phyloP scores from a whole-genome alignment of 2,888 invertebrate genomes.

The Morinoia aosen region DNA sequence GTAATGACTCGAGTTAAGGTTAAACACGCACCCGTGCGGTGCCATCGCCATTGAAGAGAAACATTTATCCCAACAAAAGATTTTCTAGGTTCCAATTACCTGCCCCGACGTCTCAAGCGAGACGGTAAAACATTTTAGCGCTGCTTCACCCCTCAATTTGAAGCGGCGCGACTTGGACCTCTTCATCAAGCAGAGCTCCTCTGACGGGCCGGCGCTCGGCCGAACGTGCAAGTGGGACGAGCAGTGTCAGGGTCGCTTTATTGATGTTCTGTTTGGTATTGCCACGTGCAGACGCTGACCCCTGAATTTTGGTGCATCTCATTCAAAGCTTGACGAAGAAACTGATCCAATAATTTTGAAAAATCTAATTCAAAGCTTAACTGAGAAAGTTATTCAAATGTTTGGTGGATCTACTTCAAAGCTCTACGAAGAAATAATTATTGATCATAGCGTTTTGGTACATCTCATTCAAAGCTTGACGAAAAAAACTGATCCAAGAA shows the following conservation, averaged over 20 bases:
- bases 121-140: not conserved
- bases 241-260: not conserved
- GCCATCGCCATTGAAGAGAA: not conserved
- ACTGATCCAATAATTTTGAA: too few species aligned
- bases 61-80: not conserved
- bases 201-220: not conserved
- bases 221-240: not conserved
- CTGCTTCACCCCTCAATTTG: not conserved
- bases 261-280: not conserved
- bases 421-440: too few species aligned
- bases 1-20: not conserved
- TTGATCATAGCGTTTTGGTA: too few species aligned
- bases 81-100: not conserved
- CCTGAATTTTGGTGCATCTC: not conserved
- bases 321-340: too few species aligned
- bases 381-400: too few species aligned
- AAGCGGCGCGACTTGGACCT: not conserved
- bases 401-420: too few species aligned
- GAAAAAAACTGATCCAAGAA: too few species aligned
- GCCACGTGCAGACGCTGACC: not conserved
- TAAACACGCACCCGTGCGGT: conserved; percentile 4
- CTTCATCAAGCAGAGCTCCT: not conserved
- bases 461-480: too few species aligned
- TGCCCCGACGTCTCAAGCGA: not conserved
- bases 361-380: too few species aligned